Evolutionary conservation across 2,797 vertebrate genomes (phyloP), one percentile per base, ranked within the genome.

Genomic region (Darevskia nairensis): DNA sequence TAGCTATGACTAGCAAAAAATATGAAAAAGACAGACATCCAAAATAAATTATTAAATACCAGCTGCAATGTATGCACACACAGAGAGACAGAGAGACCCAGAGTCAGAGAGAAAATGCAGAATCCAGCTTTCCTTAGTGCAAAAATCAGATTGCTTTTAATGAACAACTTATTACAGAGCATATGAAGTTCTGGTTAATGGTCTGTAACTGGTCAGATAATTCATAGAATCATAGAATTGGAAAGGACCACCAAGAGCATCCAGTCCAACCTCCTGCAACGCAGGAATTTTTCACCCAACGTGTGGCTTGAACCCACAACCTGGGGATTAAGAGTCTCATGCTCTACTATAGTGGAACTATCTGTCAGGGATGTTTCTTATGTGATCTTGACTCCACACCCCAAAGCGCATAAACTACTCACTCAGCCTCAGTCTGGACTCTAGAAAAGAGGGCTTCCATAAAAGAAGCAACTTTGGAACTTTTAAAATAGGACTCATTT

Each of bases 401-500:
- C 81, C 39, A 69, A 90, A 35, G 0, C 32, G 0, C 87, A 0
- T 86, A 61, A 85, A 85, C 89, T 72, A 82, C 69, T 86, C 44
- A 90, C 82, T 88, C 29, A 2, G 82, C 86, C 84, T 90, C 84
- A 76, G 80, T 87, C 41, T 6, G 15, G 0, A 91, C 91, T 92
- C 89, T 89, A 89, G 79, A 86, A 50, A 27, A 0, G 0, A 0
- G 3, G 81, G 61, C 86, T 74, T 3, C 81, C 84, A 23, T 90
- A 66, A 29, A 83, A 86, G 83, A 44, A 86, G 15, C 17, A 41
- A 81, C 44, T 72, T 50, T n/a, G 72, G 82, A 59, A 84, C 91
- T 90, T 91, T 94, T 88, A 90, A 91, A 89, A 88, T 75, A 44
- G 23, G 23, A 85, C 69, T 9, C 69, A 88, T 86, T 0, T 0